A percentile compares a stretch with the other conserved stretches of the same genome.
Conservation (phyloP, 2,113 vertebrate species). For the Equus przewalskii region DNA sequence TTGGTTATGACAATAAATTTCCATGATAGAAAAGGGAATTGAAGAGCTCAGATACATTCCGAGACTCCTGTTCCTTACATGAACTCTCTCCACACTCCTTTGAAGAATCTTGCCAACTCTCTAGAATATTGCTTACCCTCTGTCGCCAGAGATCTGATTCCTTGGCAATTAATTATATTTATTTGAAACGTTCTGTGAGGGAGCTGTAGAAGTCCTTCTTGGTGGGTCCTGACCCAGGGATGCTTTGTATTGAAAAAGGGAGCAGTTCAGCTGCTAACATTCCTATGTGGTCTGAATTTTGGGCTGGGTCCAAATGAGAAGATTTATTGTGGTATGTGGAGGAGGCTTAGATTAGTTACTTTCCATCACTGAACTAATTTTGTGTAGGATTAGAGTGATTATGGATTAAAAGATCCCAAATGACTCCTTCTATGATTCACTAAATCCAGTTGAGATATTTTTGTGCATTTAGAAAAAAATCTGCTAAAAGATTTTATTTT, state of each 20-base stretch:
- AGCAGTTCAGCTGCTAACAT: constrained; percentile 43
- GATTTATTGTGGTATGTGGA: constrained; percentile 67
- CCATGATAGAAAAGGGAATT: background rate
- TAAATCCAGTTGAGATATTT: background rate
- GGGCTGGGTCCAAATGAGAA: constrained; percentile 62
- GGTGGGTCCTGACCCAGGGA: constrained; percentile 57
- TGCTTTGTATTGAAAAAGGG: constrained; percentile 61
- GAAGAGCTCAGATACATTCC: too few relatives aligned
- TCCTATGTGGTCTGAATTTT: constrained; percentile 71
- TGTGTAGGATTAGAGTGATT: constrained; percentile 53
- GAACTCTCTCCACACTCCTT: background rate
- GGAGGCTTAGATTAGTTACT: constrained; percentile 75
- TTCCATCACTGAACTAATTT: constrained; percentile 81
- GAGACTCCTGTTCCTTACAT: background rate
- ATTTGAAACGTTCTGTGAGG: constrained; percentile 42
- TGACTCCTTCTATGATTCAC: background rate
- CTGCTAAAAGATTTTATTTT: background rate
- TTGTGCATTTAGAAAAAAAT: background rate
- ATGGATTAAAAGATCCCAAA: constrained; percentile 65
- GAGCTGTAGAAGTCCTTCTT: constrained; percentile 41
- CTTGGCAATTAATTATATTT: constrained; percentile 66
- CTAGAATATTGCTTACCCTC: background rate
- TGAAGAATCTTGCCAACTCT: constrained; percentile 52
- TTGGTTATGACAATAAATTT: background rate
- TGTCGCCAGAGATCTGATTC: constrained; percentile 29